These are phyloP conservation scores for Gambusia affinis DNA, from an alignment of 2,113 vertebrate genomes.

Conservation along the genomic window DNA sequence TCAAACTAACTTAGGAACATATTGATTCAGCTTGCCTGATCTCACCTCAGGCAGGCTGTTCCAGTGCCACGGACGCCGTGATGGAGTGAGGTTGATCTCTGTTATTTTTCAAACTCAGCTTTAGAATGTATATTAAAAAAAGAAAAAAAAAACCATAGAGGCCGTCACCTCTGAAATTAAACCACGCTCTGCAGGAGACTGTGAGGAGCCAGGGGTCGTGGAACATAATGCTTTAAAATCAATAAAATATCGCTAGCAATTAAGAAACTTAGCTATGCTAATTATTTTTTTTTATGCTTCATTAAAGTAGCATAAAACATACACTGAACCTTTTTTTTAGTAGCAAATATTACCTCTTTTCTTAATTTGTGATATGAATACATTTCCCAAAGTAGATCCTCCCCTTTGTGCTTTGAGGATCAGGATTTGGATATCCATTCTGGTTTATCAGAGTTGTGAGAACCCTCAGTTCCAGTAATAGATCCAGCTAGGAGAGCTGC, in stretches of 20 bases:
- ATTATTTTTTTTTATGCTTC: not conserved
- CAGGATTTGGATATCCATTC: not conserved
- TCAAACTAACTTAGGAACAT: constrained; percentile 53
- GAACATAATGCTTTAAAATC: constrained; percentile 43
- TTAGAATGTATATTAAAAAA: too few relatives aligned
- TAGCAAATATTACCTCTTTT: not conserved
- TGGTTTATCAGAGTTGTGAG: not conserved
- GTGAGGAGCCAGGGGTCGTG: constrained; percentile 7
- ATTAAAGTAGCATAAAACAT: constrained; percentile 16
- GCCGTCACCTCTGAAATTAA: constrained; percentile 12
- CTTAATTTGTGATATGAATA: not conserved
- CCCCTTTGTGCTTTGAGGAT: not conserved
- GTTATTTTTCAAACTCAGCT: constrained; percentile 52
- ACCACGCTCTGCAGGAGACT: not conserved
- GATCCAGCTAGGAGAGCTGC: not conserved
- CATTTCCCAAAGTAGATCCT: not conserved
- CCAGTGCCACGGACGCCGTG: constrained; percentile 24
- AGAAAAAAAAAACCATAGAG: not conserved
- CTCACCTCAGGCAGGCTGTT: constrained; percentile 38
- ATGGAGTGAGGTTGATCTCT: constrained; percentile 42
- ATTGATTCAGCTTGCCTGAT: constrained; percentile 48
- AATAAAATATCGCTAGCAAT: constrained; percentile 31
- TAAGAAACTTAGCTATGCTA: constrained; percentile 18
- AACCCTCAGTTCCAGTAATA: not conserved
- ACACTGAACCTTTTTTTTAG: not conserved